phyloP scores from a whole-genome alignment of 2,888 invertebrate genomes.

The Hypomecis punctinalis region DNA sequence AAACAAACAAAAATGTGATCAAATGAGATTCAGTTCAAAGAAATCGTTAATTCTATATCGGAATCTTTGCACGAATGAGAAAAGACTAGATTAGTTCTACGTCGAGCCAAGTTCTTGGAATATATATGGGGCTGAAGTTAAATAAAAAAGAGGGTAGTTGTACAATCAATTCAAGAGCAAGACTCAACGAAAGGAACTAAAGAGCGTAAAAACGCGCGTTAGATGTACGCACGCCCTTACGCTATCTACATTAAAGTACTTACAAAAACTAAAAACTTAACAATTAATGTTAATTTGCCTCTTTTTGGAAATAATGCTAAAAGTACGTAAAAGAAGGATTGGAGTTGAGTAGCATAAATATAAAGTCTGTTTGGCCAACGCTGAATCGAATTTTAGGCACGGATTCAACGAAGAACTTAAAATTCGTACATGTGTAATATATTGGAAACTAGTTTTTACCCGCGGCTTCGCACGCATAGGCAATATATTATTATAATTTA shows the following conservation, averaged over 20 bases:
- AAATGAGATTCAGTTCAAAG: constrained; percentile 1
- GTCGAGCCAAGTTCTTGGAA: constrained; percentile 63
- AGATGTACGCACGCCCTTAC: constrained; percentile 66
- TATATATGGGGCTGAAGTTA: constrained; percentile 14
- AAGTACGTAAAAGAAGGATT: constrained; percentile 13
- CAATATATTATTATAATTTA: no score
- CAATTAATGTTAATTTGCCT: constrained; percentile 42
- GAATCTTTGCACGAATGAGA: constrained; percentile 44
- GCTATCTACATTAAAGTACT: constrained; percentile 50
- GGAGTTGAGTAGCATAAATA: constrained; percentile 16
- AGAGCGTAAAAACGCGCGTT: constrained; percentile 70
- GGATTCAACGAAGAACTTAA: not conserved
- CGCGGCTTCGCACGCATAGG: no score
- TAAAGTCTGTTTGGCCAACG: not conserved
- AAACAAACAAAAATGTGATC: not conserved
- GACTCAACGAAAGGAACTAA: constrained; percentile 77
- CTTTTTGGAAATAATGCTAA: constrained; percentile 40
- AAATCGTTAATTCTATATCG: constrained; percentile 9
- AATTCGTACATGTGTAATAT: no score
- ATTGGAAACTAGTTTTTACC: no score
- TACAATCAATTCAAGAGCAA: constrained; percentile 49
- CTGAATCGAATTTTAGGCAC: not conserved
- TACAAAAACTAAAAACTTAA: constrained; percentile 49
- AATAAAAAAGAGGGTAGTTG: constrained; percentile 10
- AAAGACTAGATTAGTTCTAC: constrained; percentile 83